These are phyloP conservation scores for Uloborus plumipes DNA, from an alignment of 2,888 invertebrate genomes.

Conservation along the genomic window DNA sequence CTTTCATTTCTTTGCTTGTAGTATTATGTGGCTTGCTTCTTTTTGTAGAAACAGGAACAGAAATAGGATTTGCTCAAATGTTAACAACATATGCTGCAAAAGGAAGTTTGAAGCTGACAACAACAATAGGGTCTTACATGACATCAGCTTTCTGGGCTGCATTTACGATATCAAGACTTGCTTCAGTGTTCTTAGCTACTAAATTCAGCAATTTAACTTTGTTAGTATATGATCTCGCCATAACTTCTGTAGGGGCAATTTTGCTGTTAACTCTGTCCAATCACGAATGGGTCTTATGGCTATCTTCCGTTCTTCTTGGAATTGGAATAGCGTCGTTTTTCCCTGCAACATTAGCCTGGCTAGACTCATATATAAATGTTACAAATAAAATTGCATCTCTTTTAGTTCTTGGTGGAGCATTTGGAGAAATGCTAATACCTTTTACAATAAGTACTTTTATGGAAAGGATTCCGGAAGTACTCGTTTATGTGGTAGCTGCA, in stretches of 20 bases:
- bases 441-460: slow-evolving; percentile 71
- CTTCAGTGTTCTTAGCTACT: slow-evolving; percentile 71
- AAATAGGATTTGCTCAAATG: slow-evolving; percentile 72
- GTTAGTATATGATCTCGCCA: slow-evolving; percentile 70
- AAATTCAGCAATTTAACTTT: slow-evolving; percentile 71
- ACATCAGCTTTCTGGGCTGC: slow-evolving; percentile 73
- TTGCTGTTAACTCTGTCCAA: slow-evolving; percentile 68
- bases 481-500: slow-evolving; percentile 71
- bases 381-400: slow-evolving; percentile 72
- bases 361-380: slow-evolving; percentile 72
- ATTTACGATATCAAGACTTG: slow-evolving; percentile 69
- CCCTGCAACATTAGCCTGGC: slow-evolving; percentile 73
- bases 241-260: slow-evolving; percentile 69
- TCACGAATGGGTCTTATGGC: slow-evolving; percentile 70
- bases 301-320: slow-evolving; percentile 71
- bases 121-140: slow-evolving; percentile 70
- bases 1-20: slow-evolving; percentile 69
- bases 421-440: slow-evolving; percentile 72
- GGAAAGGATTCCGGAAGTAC: slow-evolving; percentile 69
- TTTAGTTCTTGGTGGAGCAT: slow-evolving; percentile 72
- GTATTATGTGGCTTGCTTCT: slow-evolving; percentile 71
- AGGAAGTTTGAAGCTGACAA: slow-evolving; percentile 69
- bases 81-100: slow-evolving; percentile 71
- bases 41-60: slow-evolving; percentile 72
- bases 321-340: slow-evolving; percentile 73